phyloP scores from a whole-genome alignment of 1,140 invertebrate genomes.

The Archegozetes longisetosus region DNA sequence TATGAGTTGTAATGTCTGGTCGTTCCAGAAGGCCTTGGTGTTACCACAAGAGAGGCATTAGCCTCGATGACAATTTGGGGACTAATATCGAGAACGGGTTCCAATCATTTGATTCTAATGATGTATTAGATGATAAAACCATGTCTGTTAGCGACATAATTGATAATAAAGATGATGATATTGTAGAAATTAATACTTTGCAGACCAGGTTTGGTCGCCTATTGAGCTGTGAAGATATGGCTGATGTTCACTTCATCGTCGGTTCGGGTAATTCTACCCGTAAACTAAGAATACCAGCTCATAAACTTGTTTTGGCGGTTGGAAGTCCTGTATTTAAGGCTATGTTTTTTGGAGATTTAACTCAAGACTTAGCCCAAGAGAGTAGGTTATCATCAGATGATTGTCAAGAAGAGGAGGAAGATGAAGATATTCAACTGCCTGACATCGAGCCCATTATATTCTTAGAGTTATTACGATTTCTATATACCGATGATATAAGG shows the following conservation, averaged over 20 bases:
- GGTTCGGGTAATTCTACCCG: neutral
- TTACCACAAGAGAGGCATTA: too few species aligned
- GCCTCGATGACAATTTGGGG: too few species aligned
- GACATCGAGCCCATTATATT: constrained; percentile 73
- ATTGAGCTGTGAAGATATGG: constrained; percentile 6
- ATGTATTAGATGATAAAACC: too few species aligned
- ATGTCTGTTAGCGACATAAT: neutral
- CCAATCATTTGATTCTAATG: too few species aligned
- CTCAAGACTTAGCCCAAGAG: too few species aligned
- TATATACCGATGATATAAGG: constrained; percentile 2
- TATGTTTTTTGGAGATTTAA: constrained; percentile 57
- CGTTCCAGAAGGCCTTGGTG: too few species aligned
- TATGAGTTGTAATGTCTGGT: too few species aligned
- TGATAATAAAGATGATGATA: neutral
- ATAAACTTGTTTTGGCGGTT: constrained; percentile 65
- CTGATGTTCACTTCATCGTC: constrained; percentile 9
- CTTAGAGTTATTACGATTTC: constrained; percentile 48
- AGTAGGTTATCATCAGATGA: too few species aligned
- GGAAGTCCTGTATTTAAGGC: constrained; percentile 63
- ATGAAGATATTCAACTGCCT: constrained; percentile 48
- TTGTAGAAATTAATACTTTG: constrained; percentile 2
- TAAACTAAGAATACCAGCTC: constrained; percentile 32
- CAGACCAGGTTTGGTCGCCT: constrained; percentile 1
- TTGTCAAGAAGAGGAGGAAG: constrained; percentile 36
- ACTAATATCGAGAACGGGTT: too few species aligned